Percentiles rank a stretch among this genome's conserved stretches.
phyloP scores from a whole-genome alignment of 2,888 invertebrate genomes.

The Eurytoma californica region DNA sequence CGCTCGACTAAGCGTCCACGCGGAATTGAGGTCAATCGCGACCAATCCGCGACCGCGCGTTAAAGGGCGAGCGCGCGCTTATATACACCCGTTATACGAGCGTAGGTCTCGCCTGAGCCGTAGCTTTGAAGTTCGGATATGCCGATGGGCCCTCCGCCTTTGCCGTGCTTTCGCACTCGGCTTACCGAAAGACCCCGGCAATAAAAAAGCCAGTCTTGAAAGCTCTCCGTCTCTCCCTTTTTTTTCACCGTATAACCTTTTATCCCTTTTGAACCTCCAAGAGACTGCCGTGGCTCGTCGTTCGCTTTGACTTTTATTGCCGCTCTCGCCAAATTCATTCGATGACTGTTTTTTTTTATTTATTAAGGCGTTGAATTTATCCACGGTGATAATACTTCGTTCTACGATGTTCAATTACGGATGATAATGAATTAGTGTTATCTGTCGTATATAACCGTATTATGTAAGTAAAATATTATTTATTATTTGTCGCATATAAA shows the following conservation, averaged over 20 bases:
- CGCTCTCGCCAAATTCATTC: too few species aligned
- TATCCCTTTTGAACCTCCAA: not conserved
- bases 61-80: not conserved
- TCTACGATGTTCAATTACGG: too few species aligned
- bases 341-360: too few species aligned
- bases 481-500: too few species aligned
- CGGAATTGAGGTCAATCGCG: conserved; percentile 36
- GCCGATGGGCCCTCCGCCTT: not conserved
- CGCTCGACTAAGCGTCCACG: conserved; percentile 32
- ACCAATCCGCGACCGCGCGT: not conserved
- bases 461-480: too few species aligned
- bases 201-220: not conserved
- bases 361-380: too few species aligned
- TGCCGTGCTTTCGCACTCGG: conserved; percentile 1
- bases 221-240: not conserved
- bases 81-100: too few species aligned
- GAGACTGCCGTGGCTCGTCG: not conserved
- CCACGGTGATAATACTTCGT: too few species aligned
- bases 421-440: too few species aligned
- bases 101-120: too few species aligned
- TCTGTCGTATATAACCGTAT: too few species aligned
- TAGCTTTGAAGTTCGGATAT: conserved; percentile 18
- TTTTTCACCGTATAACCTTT: not conserved
- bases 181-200: conserved; percentile 6
- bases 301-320: conserved; percentile 17